Evolutionary conservation across 2,113 vertebrate species (phyloP).

Genomic region (Anhinga anhinga): DNA sequence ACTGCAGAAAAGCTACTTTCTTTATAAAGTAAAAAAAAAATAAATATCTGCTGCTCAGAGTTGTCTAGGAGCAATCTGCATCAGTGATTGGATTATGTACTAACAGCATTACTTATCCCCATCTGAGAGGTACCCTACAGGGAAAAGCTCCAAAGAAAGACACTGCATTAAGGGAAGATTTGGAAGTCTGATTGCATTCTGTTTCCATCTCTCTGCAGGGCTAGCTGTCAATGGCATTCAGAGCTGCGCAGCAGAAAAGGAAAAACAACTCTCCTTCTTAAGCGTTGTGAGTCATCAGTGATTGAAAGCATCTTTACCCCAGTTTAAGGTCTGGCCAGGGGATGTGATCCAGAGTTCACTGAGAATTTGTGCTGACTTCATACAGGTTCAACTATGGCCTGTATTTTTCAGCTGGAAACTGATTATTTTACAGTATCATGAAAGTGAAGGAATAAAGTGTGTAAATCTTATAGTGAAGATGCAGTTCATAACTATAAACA

Average conservation of each 20-base stretch:
- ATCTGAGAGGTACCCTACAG: conserved; percentile 61
- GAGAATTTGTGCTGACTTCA: neutral
- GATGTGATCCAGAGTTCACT: neutral
- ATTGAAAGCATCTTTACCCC: conserved; percentile 18
- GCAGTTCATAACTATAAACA: neutral
- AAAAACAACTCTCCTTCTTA: conserved; percentile 38
- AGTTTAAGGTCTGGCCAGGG: neutral
- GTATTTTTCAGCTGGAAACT: neutral
- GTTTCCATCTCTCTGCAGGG: conserved; percentile 54
- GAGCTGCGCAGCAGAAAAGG: neutral
- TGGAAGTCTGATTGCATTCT: conserved; percentile 64
- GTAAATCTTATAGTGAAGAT: neutral
- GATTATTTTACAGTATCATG: neutral
- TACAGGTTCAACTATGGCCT: neutral
- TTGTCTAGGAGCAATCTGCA: conserved; percentile 52
- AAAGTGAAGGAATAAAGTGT: neutral
- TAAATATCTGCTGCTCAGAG: neutral
- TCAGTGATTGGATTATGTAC: conserved; percentile 62
- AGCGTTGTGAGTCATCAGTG: neutral
- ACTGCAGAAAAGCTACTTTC: conserved; percentile 1
- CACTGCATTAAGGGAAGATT: conserved; percentile 56
- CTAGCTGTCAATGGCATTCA: conserved; percentile 53
- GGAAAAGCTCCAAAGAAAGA: conserved; percentile 61
- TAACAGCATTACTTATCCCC: conserved; percentile 62
- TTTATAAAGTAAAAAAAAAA: neutral